Evolutionary conservation across 2,113 vertebrate species (phyloP), one percentile per base, ranked within the genome.

Genomic region (Amia ocellicauda): DNA sequence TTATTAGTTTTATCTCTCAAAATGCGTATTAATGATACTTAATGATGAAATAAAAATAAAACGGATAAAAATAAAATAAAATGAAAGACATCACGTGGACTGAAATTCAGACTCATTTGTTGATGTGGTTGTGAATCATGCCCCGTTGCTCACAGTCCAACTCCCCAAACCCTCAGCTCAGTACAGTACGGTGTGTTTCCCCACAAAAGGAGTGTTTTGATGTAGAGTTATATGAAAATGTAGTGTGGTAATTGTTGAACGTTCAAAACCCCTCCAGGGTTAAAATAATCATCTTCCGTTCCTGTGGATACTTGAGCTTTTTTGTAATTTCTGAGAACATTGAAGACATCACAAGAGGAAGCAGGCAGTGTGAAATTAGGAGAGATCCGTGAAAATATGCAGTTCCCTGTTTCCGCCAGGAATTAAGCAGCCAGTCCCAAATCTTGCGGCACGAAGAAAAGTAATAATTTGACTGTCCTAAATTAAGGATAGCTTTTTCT

Each of bases 171-270:
- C 53, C 13, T 8, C 16, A 26, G 17, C 53, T 19, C 27, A 1
- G 19, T 22, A 11, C 36, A 24, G 41, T 26, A n/a, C 7, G 57
- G 26, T 28, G 24, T 29, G 24, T 13, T 19, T 2, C 43, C 22
- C 2, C 42, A 45, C 22, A 45, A 47, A 59, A 43, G 31, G 11
- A 45, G n/a, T 16, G n/a, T 47, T 60, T 28, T 60, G 24, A 60
- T 28, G 41, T 20, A 19, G 41, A 45, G 47, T 60, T 41, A 49
- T 47, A 60, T 47, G 27, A 16, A 41, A 58, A 41, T 19, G 31
- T 41, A 41, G 11, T 58, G 56, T 58, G 56, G 56, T 58, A 47
- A 60, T 60, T 60, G 40, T 60, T 60, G 47, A 49, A 47, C 27
- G 58, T n/a, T 8, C 13, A 24, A 55, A 55, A 55, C 29, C 22